Conservation (phyloP, 2,888 invertebrate species). For the Aleiodes leptofemur region DNA sequence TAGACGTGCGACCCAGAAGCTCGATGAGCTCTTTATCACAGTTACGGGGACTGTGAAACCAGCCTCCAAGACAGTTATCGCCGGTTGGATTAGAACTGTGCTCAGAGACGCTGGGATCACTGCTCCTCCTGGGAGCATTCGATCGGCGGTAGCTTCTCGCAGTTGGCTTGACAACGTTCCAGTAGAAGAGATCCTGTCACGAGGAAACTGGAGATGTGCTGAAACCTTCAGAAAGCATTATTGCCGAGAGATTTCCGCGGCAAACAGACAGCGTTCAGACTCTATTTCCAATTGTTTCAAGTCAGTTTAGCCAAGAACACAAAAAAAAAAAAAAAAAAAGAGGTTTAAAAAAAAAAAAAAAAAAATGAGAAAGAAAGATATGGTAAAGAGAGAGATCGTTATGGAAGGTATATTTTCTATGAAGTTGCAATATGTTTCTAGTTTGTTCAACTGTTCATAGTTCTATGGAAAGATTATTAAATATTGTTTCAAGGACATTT, state of each 20-base stretch:
- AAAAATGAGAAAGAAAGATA: too few relatives aligned
- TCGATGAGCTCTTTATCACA: conserved; percentile 42
- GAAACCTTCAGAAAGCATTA: conserved; percentile 42
- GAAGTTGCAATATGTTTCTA: not conserved
- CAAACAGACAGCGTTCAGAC: too few relatives aligned
- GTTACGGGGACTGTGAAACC: conserved; percentile 42
- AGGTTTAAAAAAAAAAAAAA: too few relatives aligned
- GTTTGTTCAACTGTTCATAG: not conserved
- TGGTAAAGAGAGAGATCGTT: too few relatives aligned
- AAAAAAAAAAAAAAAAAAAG: too few relatives aligned
- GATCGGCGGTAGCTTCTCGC: conserved; percentile 46
- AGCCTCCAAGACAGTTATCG: conserved; percentile 40
- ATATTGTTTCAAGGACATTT: not conserved
- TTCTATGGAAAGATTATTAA: not conserved
- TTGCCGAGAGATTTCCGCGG: conserved; percentile 18
- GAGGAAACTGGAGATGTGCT: conserved; percentile 44
- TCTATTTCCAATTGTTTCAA: not conserved
- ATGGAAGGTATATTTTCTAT: not conserved
- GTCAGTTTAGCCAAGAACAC: not conserved
- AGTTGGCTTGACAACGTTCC: conserved; percentile 37
- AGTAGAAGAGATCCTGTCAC: conserved; percentile 35
- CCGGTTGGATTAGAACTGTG: conserved; percentile 43
- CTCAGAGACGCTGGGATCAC: conserved; percentile 34
- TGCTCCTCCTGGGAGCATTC: conserved; percentile 18
- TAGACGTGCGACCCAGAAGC: conserved; percentile 18